Percentiles rank a stretch among this genome's conserved stretches.
Conservation (phyloP, 2,113 vertebrate genomes). For the Sigmodon hispidus region DNA sequence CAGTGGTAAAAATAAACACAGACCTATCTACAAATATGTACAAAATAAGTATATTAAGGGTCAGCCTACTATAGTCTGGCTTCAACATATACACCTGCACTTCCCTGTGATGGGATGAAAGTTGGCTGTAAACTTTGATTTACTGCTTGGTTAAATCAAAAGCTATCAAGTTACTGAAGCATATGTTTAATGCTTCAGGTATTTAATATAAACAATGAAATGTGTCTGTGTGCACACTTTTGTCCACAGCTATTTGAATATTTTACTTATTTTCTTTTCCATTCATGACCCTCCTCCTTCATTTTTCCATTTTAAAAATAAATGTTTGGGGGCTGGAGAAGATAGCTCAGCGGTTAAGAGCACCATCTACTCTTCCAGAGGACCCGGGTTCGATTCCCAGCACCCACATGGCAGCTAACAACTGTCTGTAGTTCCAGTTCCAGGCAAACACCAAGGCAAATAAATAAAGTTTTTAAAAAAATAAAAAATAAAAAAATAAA, state of each 20-base stretch:
- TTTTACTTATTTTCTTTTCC: neutral
- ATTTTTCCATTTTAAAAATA: no score
- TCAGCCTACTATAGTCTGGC: neutral
- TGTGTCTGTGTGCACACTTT: neutral
- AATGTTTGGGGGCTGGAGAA: no score
- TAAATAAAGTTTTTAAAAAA: no score
- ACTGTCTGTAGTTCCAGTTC: no score
- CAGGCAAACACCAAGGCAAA: no score
- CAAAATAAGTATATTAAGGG: neutral
- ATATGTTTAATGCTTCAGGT: conserved; percentile 33
- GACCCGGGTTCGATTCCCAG: no score
- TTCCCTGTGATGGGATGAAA: neutral
- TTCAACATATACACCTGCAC: neutral
- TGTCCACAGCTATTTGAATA: neutral
- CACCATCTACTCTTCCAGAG: no score
- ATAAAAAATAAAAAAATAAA: no score
- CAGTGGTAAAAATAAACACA: neutral
- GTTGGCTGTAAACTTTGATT: neutral
- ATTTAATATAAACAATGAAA: neutral
- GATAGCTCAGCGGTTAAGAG: no score
- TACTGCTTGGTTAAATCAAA: neutral
- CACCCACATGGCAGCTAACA: no score
- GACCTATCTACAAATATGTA: neutral
- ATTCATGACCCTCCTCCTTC: neutral
- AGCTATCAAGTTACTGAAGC: neutral